phyloP scores from a whole-genome alignment of 37 sponge, comb jelly and placozoan genomes.

The Cladorhizidae sp. region DNA sequence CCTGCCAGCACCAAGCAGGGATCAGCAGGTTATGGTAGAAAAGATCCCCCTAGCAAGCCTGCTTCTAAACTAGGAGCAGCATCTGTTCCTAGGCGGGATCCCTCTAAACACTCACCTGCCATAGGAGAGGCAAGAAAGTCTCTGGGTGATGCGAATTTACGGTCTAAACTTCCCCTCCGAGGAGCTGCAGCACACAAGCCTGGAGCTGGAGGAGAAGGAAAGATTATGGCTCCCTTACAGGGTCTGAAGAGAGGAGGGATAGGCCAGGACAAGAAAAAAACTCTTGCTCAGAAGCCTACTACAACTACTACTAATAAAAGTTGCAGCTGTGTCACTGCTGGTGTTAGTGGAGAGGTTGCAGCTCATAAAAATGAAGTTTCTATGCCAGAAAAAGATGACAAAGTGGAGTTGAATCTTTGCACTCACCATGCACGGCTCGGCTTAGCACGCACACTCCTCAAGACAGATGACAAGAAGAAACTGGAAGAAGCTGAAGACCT shows the following conservation, averaged over 20 bases:
- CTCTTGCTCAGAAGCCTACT: background rate
- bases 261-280: conserved; percentile 4
- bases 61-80: background rate
- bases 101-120: background rate
- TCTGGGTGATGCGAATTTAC: background rate
- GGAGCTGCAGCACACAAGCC: conserved; percentile 9
- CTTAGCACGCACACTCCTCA: conserved; percentile 77
- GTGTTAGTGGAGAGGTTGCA: no score
- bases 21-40: conserved; percentile 12
- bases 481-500: conserved; percentile 60
- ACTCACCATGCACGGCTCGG: conserved; percentile 82
- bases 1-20: conserved; percentile 20
- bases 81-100: background rate
- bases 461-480: conserved; percentile 23
- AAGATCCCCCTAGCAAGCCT: conserved; percentile 9
- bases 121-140: background rate
- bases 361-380: background rate
- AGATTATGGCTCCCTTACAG: conserved; percentile 75
- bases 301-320: background rate
- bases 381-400: background rate
- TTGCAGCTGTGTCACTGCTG: background rate
- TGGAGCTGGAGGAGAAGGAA: conserved; percentile 36
- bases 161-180: background rate
- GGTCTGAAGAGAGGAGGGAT: conserved; percentile 59
- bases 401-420: conserved; percentile 56